Evolutionary conservation across 2,888 invertebrate genomes (phyloP).

Genomic region (Latheticus oryzae): DNA sequence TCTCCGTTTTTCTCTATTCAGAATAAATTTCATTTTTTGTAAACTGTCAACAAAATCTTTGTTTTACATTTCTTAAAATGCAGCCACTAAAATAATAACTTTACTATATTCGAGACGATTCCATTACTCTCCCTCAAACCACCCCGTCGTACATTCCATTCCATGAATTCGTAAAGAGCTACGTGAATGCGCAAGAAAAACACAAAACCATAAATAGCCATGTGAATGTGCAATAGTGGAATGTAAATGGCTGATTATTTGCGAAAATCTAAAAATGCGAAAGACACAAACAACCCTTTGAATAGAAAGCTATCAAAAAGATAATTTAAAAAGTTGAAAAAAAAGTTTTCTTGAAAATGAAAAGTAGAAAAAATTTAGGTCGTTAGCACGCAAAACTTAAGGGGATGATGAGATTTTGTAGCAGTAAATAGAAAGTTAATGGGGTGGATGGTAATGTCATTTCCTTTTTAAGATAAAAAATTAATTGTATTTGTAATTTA

Average conservation of each 20-base stretch:
- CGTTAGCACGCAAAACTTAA: too few relatives aligned
- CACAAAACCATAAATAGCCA: slow-evolving; percentile 8
- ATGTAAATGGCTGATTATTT: slow-evolving; percentile 8
- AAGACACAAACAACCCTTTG: slow-evolving; percentile 6
- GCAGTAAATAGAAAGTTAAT: too few relatives aligned
- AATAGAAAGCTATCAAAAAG: too few relatives aligned
- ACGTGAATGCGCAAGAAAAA: slow-evolving; percentile 15
- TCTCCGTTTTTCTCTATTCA: too few relatives aligned
- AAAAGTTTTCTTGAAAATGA: too few relatives aligned
- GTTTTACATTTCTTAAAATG: not conserved
- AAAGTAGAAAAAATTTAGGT: too few relatives aligned
- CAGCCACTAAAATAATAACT: slow-evolving; percentile 1
- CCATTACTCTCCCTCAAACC: not conserved
- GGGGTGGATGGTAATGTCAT: too few relatives aligned
- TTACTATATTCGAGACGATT: slow-evolving; percentile 3
- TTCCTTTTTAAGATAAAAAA: too few relatives aligned
- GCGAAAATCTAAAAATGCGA: slow-evolving; percentile 5
- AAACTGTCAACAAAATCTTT: not conserved
- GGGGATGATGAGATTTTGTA: too few relatives aligned
- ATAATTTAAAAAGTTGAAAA: too few relatives aligned
- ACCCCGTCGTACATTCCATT: slow-evolving; percentile 1
- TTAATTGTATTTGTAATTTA: too few relatives aligned
- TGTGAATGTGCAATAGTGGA: not conserved
- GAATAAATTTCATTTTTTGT: too few relatives aligned
- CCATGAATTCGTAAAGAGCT: slow-evolving; percentile 17